Base-by-base conservation (phyloP, 2,113 vertebrate species). In the Gavialis gangeticus region DNA sequence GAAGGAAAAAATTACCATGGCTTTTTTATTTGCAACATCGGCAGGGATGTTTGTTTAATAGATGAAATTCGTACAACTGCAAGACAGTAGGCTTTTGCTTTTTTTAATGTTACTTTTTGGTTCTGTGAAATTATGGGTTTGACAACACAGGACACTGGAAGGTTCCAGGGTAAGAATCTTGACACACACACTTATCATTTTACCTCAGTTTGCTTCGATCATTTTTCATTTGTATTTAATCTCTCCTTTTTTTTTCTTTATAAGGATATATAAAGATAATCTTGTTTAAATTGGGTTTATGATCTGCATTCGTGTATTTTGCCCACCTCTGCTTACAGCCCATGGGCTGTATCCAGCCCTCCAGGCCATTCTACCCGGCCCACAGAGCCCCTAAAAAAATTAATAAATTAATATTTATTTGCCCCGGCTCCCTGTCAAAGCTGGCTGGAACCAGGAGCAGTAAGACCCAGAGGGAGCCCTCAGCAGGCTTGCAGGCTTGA, bases 181-280 rank as follows among this genome's bases (percentile, higher is more conserved):
- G 59, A 85, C 92, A 84, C 24, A 37, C 67, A 77, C 80, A 56
- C 91, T 28, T 95, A 86, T 94, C 59, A 3, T 96, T 96, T 93
- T 75, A 87, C 79, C 92, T 95, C 86, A 75, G 6, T 97, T 46
- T 46, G 46, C 93, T 76, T 92, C 59, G 89, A 96, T 96, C 62
- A 81, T 95, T 96, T 94, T 89, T 94, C 80, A 69, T 93, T 73
- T 87, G 12, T 91, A 27, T 93, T 97, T 96, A 94, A 91, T 94
- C 92, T 83, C 57, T 67, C 77, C 4, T 84, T 46, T 46, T 46
- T 46, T 46, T 46, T 95, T 88, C 91, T 95, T 96, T 89, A 82
- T 78, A 88, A 73, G 30, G 27, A 75, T 62, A 30, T n/a, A 0
- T 78, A 77, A 90, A 85, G 79, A 84, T 95, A 88, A 86, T 93